Conservation (phyloP, 2,888 invertebrate genomes). For the Sinopyrophorus schimmeli region DNA sequence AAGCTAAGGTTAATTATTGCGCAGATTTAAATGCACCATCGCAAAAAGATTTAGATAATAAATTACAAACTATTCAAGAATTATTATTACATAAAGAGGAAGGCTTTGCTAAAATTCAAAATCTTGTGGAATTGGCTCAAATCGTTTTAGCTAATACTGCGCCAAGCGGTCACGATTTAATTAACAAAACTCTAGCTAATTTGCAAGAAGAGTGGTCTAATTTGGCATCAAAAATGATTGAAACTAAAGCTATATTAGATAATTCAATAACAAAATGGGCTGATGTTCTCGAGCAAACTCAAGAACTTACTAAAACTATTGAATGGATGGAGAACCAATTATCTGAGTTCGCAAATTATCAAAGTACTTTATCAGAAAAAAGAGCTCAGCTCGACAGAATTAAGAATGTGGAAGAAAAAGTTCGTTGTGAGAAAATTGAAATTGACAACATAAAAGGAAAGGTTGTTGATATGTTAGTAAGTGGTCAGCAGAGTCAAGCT, state of each 20-base stretch:
- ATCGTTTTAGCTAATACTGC: conserved; percentile 89
- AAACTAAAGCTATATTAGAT: conserved; percentile 84
- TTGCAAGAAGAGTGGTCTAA: conserved; percentile 91
- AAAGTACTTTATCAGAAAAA: conserved; percentile 84
- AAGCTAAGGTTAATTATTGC: conserved; percentile 84
- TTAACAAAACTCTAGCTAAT: conserved; percentile 79
- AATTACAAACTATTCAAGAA: conserved; percentile 83
- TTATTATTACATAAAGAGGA: conserved; percentile 89
- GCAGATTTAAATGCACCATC: conserved; percentile 80
- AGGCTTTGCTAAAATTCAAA: conserved; percentile 86
- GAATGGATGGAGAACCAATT: conserved; percentile 75
- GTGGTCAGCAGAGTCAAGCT: conserved; percentile 81
- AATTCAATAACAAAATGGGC: conserved; percentile 92
- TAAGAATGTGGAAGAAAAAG: conserved; percentile 84
- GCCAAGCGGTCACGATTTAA: conserved; percentile 81
- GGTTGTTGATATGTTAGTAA: conserved; percentile 82
- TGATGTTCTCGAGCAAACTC: conserved; percentile 85
- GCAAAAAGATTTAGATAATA: conserved; percentile 83
- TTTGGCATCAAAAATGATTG: conserved; percentile 84
- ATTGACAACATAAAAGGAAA: conserved; percentile 84
- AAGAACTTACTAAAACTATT: conserved; percentile 80
- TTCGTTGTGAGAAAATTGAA: conserved; percentile 86
- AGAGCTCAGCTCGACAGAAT: conserved; percentile 82
- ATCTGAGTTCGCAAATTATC: conserved; percentile 73
- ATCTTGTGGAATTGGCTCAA: conserved; percentile 88